These are phyloP conservation scores for Semaprochilodus insignis DNA, from an alignment of 2,797 vertebrate genomes.

Conservation along the genomic window DNA sequence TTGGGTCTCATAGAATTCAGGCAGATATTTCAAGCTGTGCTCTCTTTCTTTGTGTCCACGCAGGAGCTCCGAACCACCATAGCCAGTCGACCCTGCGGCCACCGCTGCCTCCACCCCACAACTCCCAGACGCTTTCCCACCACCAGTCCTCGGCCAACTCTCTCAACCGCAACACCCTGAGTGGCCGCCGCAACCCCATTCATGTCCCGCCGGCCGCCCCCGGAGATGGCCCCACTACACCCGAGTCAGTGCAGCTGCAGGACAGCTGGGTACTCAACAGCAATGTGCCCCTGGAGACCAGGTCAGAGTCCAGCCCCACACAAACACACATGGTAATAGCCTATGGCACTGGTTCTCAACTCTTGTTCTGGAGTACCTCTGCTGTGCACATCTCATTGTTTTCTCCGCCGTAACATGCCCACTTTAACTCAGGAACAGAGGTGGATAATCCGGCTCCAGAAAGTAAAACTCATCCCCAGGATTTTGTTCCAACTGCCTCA, in stretches of 20 bases:
- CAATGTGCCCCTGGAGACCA: slow-evolving; percentile 88
- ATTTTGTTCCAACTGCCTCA: too few species aligned
- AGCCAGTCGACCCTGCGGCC: slow-evolving; percentile 95
- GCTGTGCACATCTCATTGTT: not conserved
- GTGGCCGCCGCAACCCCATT: slow-evolving; percentile 92
- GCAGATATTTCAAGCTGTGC: not conserved
- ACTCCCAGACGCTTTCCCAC: slow-evolving; percentile 95
- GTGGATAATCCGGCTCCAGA: too few species aligned
- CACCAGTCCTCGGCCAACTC: slow-evolving; percentile 96
- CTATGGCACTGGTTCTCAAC: not conserved
- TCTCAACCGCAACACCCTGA: slow-evolving; percentile 95
- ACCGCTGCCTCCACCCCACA: slow-evolving; percentile 94
- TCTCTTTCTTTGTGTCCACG: slow-evolving; percentile 33
- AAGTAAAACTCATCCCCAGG: too few species aligned
- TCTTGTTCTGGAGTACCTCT: not conserved
- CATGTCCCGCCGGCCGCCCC: slow-evolving; percentile 87
- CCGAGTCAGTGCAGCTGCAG: slow-evolving; percentile 93
- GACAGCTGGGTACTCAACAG: slow-evolving; percentile 93
- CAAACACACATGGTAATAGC: not conserved
- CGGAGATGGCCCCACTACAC: slow-evolving; percentile 93
- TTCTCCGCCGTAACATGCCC: not conserved
- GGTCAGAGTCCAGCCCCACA: slow-evolving; percentile 67
- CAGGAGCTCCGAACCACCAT: slow-evolving; percentile 95
- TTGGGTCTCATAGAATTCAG: not conserved
- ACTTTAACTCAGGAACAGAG: not conserved